These are phyloP conservation scores for Rana temporaria DNA, from an alignment of 2,113 vertebrate species.

Conservation along the genomic window DNA sequence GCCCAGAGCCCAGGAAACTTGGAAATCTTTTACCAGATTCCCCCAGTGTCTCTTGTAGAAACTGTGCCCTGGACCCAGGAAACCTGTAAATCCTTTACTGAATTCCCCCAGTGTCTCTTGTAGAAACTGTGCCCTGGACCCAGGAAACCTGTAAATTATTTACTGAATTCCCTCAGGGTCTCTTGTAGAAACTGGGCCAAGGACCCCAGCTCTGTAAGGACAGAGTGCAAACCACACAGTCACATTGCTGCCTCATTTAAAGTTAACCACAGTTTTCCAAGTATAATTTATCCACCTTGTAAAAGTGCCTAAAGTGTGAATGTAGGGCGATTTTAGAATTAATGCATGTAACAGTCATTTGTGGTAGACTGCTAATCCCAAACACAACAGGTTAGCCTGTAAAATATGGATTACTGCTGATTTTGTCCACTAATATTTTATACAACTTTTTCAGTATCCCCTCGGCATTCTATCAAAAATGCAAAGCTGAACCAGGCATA, in stretches of 20 bases:
- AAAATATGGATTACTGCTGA: constrained; percentile 34
- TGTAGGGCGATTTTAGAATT: background rate
- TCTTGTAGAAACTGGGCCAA: too few species aligned
- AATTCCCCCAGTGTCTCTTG: too few species aligned
- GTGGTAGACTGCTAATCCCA: constrained; percentile 38
- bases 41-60: too few species aligned
- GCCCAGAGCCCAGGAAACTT: too few species aligned
- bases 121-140: too few species aligned
- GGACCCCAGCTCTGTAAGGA: too few species aligned
- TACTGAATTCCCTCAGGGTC: too few species aligned
- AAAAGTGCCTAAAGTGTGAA: background rate
- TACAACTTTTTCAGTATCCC: constrained; percentile 6
- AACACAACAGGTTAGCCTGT: constrained; percentile 33
- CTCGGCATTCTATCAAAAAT: constrained; percentile 38
- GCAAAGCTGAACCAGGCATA: constrained; percentile 19
- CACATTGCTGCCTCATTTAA: background rate
- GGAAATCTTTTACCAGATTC: too few species aligned
- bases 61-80: too few species aligned
- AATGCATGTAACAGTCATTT: constrained; percentile 37
- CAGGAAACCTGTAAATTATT: too few species aligned
- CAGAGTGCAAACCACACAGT: too few species aligned
- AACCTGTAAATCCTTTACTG: too few species aligned
- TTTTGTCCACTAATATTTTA: constrained; percentile 40
- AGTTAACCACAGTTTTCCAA: constrained; percentile 1
- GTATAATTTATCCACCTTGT: constrained; percentile 1